Evolutionary conservation across 2,888 invertebrate genomes (phyloP), one percentile per base, ranked within the genome.

Genomic region (Dorcus parallelipipedus): DNA sequence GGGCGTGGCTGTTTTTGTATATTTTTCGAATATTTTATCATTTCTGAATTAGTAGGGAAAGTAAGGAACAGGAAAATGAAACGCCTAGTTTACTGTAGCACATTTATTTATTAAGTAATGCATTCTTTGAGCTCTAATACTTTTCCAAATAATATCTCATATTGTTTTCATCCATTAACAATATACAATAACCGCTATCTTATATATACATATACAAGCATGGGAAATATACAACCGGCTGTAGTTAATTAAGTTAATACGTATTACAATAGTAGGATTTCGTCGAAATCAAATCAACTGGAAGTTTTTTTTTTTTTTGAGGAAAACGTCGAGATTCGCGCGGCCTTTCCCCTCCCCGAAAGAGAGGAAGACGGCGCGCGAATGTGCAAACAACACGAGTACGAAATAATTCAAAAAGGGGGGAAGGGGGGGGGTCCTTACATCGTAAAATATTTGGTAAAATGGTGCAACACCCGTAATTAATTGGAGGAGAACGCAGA

Each of bases 171-270:
- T 60, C 56, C 56, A 60, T 60, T 54, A 56, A 60, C 60, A 57
- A 60, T 59, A 59, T 61, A 60, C 54, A 56, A 59, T 60, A 60
- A 59, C 56, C 50, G 56, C 51, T 56, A 61, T 55, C 45, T 53
- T 45, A 55, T 58, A 61, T 61, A 59, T 61, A 56, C 58, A 60
- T 60, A 60, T 61, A 61, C 55, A 61, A 60, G 60, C 60, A 60
- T 56, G 56, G 56, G 56, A 60, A 60, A 49, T 56, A 56, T 60
- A 60, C 60, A 60, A 60, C 60, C 53, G 26, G 6, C 26, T 33
- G 26, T 33, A 33, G 7, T 33, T 26, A 26, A 33, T 33, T 26
- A 26, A 33, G 20, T 33, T 33, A 33, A 33, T 33, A 33, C 26
- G 26, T 33, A 33, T 5, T 33, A 33, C 26, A 33, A 33, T 33